These are phyloP conservation scores for Ptilonorhynchus violaceus DNA, from an alignment of 2,113 vertebrate genomes.

Conservation along the genomic window DNA sequence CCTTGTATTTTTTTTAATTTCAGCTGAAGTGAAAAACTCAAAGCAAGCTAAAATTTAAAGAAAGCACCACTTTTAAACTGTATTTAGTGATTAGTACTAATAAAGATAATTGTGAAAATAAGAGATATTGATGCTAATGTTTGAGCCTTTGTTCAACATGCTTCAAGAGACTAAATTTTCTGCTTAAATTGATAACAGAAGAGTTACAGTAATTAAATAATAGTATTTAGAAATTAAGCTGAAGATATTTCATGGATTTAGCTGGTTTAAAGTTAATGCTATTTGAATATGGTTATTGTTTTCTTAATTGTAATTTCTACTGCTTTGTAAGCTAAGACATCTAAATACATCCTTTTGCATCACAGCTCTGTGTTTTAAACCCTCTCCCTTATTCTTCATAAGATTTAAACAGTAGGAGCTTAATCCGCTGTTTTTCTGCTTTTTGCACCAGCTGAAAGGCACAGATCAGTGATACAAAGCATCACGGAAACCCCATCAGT, in stretches of 20 bases:
- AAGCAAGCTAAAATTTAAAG: background rate
- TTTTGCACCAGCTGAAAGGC: background rate
- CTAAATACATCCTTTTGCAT: background rate
- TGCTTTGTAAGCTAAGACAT: background rate
- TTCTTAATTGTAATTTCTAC: background rate
- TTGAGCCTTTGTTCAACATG: background rate
- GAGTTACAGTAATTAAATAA: background rate
- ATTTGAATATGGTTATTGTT: background rate
- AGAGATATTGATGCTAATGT: background rate
- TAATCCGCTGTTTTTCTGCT: background rate
- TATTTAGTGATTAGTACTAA: background rate
- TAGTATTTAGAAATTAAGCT: background rate
- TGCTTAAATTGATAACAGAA: background rate
- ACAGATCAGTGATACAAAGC: background rate
- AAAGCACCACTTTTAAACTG: background rate
- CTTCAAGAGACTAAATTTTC: background rate
- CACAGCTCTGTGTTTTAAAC: background rate
- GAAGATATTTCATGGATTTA: background rate
- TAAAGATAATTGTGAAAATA: background rate
- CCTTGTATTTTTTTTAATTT: background rate
- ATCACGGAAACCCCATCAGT: background rate
- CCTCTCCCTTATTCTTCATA: background rate
- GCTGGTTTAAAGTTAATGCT: slow-evolving; percentile 5
- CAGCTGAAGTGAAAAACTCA: background rate
- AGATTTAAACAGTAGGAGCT: background rate